phyloP scores from a whole-genome alignment of 2,797 vertebrate genomes.

The Gobionotothen gibberifrons region DNA sequence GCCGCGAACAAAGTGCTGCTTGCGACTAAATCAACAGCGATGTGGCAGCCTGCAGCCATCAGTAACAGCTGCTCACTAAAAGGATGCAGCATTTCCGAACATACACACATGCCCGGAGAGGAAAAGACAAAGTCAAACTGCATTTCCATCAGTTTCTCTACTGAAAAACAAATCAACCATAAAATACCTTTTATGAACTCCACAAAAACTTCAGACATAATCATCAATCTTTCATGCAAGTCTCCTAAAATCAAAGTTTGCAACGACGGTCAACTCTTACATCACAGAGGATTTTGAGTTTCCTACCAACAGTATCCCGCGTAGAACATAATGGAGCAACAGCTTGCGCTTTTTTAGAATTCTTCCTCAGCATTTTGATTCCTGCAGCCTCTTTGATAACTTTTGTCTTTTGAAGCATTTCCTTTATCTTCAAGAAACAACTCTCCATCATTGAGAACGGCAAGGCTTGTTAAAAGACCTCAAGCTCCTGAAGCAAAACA shows the following conservation, averaged over 20 bases:
- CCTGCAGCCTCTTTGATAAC: conserved; percentile 23
- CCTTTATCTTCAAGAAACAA: conserved; percentile 20
- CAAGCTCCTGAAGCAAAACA: conserved; percentile 1
- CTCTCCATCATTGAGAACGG: neutral
- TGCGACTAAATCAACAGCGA: conserved; percentile 45
- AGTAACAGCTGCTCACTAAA: conserved; percentile 54
- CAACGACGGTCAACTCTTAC: neutral
- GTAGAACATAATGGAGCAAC: conserved; percentile 17
- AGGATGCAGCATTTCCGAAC: conserved; percentile 29
- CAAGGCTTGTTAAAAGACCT: neutral
- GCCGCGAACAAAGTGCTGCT: conserved; percentile 40
- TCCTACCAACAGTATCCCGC: neutral
- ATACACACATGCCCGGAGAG: conserved; percentile 6
- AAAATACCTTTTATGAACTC: neutral
- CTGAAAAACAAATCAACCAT: neutral
- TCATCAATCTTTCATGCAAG: neutral
- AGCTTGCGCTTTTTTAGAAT: conserved; percentile 24
- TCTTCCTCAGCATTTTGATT: conserved; percentile 27
- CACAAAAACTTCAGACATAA: neutral
- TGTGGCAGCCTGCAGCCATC: conserved; percentile 42
- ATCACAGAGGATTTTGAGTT: conserved; percentile 7
- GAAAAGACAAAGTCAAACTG: conserved; percentile 18
- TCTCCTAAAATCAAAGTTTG: conserved; percentile 1
- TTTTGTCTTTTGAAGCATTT: conserved; percentile 21
- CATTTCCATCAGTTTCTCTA: neutral